These are phyloP conservation scores for Haliaeetus leucogaster DNA, from an alignment of 2,113 vertebrate species.

Conservation along the genomic window DNA sequence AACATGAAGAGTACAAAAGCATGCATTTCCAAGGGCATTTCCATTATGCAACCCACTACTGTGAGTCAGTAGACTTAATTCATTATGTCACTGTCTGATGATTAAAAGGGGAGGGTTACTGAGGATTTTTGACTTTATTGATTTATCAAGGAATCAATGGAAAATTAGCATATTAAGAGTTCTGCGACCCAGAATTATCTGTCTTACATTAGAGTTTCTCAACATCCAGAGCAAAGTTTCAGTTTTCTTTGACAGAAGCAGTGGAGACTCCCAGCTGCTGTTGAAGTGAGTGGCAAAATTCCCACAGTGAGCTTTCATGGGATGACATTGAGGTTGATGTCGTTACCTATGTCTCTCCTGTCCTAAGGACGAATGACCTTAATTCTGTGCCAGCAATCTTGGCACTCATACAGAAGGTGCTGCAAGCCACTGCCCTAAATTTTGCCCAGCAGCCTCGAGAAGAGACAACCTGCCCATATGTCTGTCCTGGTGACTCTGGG, in stretches of 20 bases:
- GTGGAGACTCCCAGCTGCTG: background rate
- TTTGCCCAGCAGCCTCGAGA: background rate
- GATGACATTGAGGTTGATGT: background rate
- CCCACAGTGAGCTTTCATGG: fast-evolving
- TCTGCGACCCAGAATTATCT: background rate
- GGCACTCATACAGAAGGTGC: background rate
- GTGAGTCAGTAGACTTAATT: conserved; percentile 23
- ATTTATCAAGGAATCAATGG: conserved; percentile 10
- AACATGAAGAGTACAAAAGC: conserved; percentile 32
- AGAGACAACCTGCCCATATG: background rate
- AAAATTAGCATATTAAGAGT: background rate
- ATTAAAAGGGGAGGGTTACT: conserved; percentile 28
- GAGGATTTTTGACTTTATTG: background rate
- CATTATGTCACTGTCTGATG: conserved; percentile 9
- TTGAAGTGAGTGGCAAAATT: background rate
- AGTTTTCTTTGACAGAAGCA: background rate
- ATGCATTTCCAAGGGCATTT: conserved; percentile 31
- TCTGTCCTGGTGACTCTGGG: background rate
- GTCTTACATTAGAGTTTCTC: background rate
- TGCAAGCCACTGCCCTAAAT: background rate
- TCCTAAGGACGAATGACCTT: background rate
- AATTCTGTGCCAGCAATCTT: background rate
- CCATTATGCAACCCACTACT: conserved; percentile 23
- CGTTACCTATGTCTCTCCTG: background rate
- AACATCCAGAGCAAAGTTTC: background rate